Evolutionary conservation across 2,888 invertebrate genomes (phyloP).

Genomic region (Chrysopilus asiliformis): DNA sequence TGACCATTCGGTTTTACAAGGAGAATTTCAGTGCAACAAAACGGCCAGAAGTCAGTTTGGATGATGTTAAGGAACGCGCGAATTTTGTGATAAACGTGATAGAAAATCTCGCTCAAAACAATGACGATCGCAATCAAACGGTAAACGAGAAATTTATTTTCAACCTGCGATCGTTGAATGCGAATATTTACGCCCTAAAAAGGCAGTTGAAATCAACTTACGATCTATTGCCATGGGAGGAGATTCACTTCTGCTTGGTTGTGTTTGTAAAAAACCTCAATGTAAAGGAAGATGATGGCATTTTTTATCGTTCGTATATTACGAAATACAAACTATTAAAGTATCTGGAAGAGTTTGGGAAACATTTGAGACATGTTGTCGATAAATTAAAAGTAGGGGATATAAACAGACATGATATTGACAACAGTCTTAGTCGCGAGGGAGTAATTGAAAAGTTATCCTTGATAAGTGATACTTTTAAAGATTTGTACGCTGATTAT

Average conservation of each 20-base stretch:
- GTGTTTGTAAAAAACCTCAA: conserved; percentile 14
- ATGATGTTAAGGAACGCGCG: conserved; percentile 6
- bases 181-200: conserved; percentile 18
- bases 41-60: background rate
- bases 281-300: conserved; percentile 13
- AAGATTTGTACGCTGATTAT: conserved; percentile 16
- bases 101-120: background rate
- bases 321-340: conserved; percentile 2
- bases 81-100: conserved; percentile 2
- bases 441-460: background rate
- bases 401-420: background rate
- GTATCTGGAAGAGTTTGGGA: conserved; percentile 6
- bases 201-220: conserved; percentile 16
- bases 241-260: conserved; percentile 20
- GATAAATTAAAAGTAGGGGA: background rate
- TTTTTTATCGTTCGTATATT: conserved; percentile 9
- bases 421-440: conserved; percentile 1
- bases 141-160: conserved; percentile 7
- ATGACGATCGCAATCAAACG: background rate
- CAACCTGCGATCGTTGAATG: conserved; percentile 9
- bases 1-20: conserved; percentile 3
- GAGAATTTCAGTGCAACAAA: background rate
- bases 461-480: conserved; percentile 9
- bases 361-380: conserved; percentile 1
- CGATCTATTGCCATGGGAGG: conserved; percentile 20